These are phyloP conservation scores for Diadema setosum DNA, from an alignment of 35 echinoderm and acorn worm genomes.

Conservation along the genomic window DNA sequence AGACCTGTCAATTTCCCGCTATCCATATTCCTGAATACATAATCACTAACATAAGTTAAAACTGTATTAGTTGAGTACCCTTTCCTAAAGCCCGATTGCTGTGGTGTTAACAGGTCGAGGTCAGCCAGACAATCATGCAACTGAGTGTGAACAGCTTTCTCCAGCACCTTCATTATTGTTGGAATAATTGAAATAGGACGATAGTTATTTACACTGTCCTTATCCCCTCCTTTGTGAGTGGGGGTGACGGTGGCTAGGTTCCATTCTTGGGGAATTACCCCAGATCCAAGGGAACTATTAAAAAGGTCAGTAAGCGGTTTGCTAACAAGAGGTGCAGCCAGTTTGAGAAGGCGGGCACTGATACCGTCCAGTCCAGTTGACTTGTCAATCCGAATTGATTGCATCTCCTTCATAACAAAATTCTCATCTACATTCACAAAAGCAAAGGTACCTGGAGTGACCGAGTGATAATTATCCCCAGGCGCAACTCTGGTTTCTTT, in stretches of 20 bases:
- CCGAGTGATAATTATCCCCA: too few species aligned
- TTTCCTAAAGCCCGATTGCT: constrained; percentile 29
- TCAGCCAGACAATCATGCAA: background rate
- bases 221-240: background rate
- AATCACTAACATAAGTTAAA: constrained; percentile 36
- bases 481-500: too few species aligned
- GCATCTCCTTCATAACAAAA: too few species aligned
- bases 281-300: background rate
- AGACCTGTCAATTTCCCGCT: background rate
- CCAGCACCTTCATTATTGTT: constrained; percentile 40
- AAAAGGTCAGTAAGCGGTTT: background rate
- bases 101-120: background rate
- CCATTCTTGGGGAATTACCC: constrained; percentile 7
- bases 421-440: too few species aligned
- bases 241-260: constrained; percentile 22
- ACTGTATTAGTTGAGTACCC: constrained; percentile 12
- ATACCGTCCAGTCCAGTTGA: constrained; percentile 9
- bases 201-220: constrained; percentile 3
- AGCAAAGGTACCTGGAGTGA: too few species aligned
- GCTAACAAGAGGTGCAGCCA: background rate
- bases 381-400: too few species aligned
- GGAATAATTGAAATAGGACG: constrained; percentile 25
- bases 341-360: background rate
- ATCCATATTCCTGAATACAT: constrained; percentile 17
- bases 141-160: constrained; percentile 30